phyloP scores from a whole-genome alignment of 2,888 invertebrate species.

The Listrodromus nycthemerus region DNA sequence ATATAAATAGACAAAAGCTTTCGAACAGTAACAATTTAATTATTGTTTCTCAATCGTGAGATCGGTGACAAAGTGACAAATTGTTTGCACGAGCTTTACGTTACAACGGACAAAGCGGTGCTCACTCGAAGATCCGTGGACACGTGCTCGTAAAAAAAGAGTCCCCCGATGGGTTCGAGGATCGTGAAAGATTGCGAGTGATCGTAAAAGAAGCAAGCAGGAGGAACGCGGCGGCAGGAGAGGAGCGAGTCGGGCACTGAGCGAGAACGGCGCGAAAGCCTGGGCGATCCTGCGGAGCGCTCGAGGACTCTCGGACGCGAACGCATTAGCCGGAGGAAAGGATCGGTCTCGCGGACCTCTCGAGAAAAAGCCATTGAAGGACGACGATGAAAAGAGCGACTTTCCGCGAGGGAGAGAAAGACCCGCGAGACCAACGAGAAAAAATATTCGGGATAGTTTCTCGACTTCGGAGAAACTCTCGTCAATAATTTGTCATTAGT shows the following conservation, averaged over 20 bases:
- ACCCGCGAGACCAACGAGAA: slow-evolving; percentile 1
- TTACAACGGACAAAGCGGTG: slow-evolving; percentile 50
- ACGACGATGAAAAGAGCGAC: slow-evolving; percentile 33
- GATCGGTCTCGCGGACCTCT: slow-evolving; percentile 25
- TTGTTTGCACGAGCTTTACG: slow-evolving; percentile 32
- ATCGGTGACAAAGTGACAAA: slow-evolving; percentile 37
- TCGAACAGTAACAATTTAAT: too few species aligned
- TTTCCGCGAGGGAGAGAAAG: neutral
- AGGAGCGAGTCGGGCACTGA: neutral
- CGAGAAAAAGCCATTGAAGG: neutral
- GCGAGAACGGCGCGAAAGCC: neutral
- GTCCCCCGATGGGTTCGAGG: slow-evolving; percentile 66
- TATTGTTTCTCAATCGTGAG: too few species aligned
- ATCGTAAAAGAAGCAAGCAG: slow-evolving; percentile 69
- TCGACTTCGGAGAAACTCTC: too few species aligned
- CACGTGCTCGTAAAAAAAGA: slow-evolving; percentile 62
- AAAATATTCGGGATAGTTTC: too few species aligned
- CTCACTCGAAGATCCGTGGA: slow-evolving; percentile 25
- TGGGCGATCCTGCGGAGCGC: slow-evolving; percentile 44
- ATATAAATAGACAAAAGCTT: too few species aligned
- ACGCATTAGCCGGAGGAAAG: slow-evolving; percentile 38
- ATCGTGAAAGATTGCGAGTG: slow-evolving; percentile 71
- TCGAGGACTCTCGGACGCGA: slow-evolving; percentile 52
- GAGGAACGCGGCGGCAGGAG: slow-evolving; percentile 41
- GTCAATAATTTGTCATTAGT: slow-evolving; percentile 1